Evolutionary conservation across 2,797 vertebrate genomes (phyloP), one percentile per base, ranked within the genome.

Genomic region (Dromococcyx pavoninus): DNA sequence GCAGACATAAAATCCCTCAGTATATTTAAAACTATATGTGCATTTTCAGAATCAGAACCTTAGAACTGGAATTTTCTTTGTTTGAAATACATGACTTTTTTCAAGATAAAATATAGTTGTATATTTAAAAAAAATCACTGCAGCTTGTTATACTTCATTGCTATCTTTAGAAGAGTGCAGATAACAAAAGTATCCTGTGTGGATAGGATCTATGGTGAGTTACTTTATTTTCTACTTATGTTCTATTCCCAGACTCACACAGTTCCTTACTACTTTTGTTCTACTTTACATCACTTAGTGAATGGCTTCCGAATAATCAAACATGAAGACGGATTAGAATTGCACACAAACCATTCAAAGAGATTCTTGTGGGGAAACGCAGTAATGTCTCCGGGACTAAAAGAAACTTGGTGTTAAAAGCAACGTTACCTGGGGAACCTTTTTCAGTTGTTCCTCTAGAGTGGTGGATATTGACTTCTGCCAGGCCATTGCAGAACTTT

Each of bases 401-500:
- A 89, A 89, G 13, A 2, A 64, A 22, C 6, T 17, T 43, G 14
- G 7, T 50, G 21, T 54, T 25, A 41, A 0, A 32, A 15, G 13
- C 30, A 32, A 61, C 1, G 0, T 66, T 96, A 99, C 99, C 99
- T 99, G 98, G 30, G 98, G 98, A 19, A 97, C 98, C 95, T 98
- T 99, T 71, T 95, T 96, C 94, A 97, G 96, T 89, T 99, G 98
- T 80, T 98, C 97, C 89, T 99, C 98, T 10, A 99, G 66, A 25
- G 98, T 97, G 39, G 96, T 50, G 1, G 98, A 98, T 93, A 99
- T 98, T 91, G 99, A 98, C 54, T 97, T 97, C 88, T 99, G 97
- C 99, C 99, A 99, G 94, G 98, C 98, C 92, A 98, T 95, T 86
- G 98, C 98, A 91, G 97, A 98, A 28, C 97, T 98, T 92, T 99